These are phyloP conservation scores for Drosophila baimaii DNA, from an alignment of 1,140 invertebrate species.

Conservation along the genomic window DNA sequence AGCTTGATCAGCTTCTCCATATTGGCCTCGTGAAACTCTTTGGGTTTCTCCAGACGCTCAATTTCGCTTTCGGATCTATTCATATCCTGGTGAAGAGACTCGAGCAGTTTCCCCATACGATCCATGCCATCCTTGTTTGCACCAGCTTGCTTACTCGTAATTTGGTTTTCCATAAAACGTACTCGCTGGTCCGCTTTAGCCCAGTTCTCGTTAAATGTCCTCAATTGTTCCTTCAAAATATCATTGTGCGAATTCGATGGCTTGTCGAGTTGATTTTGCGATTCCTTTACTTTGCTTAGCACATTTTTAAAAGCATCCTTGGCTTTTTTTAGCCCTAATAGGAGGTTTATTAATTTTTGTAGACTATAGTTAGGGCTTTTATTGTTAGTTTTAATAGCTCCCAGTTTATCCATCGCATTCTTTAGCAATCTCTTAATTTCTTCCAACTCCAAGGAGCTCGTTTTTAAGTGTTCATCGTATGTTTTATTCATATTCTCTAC, in stretches of 20 bases:
- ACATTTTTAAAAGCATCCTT: neutral
- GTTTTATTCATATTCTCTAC: neutral
- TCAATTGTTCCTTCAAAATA: neutral
- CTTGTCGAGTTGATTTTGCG: neutral
- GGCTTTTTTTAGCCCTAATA: neutral
- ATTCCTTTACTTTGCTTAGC: neutral
- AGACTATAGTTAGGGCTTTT: neutral
- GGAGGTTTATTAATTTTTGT: neutral
- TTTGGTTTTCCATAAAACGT: neutral
- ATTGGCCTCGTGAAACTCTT: neutral
- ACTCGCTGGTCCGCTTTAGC: neutral
- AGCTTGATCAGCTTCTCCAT: neutral
- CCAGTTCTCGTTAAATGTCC: neutral
- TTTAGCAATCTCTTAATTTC: neutral
- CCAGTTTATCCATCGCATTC: neutral
- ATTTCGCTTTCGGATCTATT: neutral
- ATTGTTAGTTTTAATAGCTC: neutral
- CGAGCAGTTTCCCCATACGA: neutral
- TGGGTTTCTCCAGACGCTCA: neutral
- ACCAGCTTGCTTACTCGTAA: neutral
- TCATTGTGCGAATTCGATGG: neutral
- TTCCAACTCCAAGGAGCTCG: neutral
- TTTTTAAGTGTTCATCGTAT: neutral
- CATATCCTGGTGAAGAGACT: neutral
- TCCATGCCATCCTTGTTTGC: neutral